Percentiles rank a stretch among this genome's conserved stretches.
phyloP scores from a whole-genome alignment of 2,888 invertebrate genomes.

The Mythimna impura region DNA sequence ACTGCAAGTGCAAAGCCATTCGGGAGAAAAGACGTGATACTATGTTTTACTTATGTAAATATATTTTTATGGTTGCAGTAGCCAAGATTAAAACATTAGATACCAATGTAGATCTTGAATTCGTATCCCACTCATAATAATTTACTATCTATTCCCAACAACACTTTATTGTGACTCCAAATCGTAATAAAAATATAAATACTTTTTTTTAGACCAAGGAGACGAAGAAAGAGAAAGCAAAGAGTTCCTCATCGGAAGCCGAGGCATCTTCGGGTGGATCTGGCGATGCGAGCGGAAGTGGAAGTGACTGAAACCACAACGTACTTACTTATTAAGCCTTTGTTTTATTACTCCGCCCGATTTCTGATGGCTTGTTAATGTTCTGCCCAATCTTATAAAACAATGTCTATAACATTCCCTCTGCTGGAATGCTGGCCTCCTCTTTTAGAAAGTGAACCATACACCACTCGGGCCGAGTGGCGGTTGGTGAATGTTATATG shows the following conservation, averaged over 20 bases:
- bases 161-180: neutral
- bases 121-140: neutral
- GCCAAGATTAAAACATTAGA: neutral
- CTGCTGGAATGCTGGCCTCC: neutral
- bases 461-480: neutral
- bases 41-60: neutral
- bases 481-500: neutral
- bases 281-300: slow-evolving; percentile 80
- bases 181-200: neutral
- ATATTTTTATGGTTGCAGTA: neutral
- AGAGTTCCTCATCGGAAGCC: slow-evolving; percentile 84
- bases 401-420: neutral
- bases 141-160: neutral
- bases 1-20: neutral
- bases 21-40: neutral
- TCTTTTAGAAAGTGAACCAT: neutral
- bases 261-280: slow-evolving; percentile 80
- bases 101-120: neutral
- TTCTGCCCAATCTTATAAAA: neutral
- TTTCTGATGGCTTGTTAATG: slow-evolving; percentile 3
- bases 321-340: slow-evolving; percentile 24
- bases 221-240: slow-evolving; percentile 79
- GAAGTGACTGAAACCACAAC: slow-evolving; percentile 74
- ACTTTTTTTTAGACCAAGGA: slow-evolving; percentile 79
- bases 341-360: slow-evolving; percentile 1